These are phyloP conservation scores for Netelia virgata DNA, from an alignment of 2,888 invertebrate species.

Conservation along the genomic window DNA sequence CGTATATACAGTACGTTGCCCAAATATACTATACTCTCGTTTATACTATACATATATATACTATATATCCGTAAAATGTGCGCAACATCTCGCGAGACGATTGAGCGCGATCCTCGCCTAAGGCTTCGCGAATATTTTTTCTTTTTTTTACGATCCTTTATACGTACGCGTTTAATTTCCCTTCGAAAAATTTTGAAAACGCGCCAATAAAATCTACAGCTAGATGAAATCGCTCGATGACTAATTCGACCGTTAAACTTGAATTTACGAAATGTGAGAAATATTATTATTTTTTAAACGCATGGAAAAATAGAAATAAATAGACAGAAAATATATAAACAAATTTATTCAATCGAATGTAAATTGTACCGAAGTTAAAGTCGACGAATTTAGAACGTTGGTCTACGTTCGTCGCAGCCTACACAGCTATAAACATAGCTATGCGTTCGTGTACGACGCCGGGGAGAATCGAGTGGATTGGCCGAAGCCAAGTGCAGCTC, in stretches of 20 bases:
- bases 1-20: constrained; percentile 54
- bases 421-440: too few species aligned
- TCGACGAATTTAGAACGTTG: constrained; percentile 24
- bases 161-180: background rate
- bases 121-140: constrained; percentile 54
- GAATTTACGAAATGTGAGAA: too few species aligned
- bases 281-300: too few species aligned
- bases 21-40: constrained; percentile 10
- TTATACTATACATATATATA: too few species aligned
- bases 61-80: constrained; percentile 48
- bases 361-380: too few species aligned
- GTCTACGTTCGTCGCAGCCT: constrained; percentile 38
- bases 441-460: background rate
- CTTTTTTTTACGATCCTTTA: background rate
- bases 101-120: constrained; percentile 52
- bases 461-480: constrained; percentile 53
- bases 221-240: too few species aligned
- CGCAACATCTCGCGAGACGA: constrained; percentile 31
- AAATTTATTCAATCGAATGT: too few species aligned
- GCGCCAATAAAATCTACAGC: too few species aligned
- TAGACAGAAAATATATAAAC: too few species aligned
- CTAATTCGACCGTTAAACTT: too few species aligned
- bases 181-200: background rate
- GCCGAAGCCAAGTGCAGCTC: constrained; percentile 71
- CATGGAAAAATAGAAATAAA: too few species aligned